A percentile compares a stretch with the other conserved stretches of the same genome.
Evolutionary conservation across 2,888 invertebrate species (phyloP).

Genomic region (Empis stercorea): DNA sequence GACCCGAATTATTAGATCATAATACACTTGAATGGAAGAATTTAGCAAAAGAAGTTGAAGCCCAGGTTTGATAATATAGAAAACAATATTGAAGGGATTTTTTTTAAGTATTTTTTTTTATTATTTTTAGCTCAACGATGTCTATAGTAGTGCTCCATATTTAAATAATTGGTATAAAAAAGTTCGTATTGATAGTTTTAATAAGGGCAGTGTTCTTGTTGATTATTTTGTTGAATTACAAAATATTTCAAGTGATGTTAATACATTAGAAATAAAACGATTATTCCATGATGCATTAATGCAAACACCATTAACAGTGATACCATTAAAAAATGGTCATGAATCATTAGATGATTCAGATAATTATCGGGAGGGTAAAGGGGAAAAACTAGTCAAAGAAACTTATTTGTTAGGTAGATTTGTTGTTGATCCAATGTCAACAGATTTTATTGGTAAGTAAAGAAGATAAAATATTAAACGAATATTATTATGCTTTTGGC

Average conservation of each 20-base stretch:
- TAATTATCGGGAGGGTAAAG: constrained; percentile 20
- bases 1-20: constrained; percentile 72
- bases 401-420: constrained; percentile 55
- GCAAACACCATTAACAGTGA: constrained; percentile 27
- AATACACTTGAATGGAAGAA: constrained; percentile 79
- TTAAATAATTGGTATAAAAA: constrained; percentile 73
- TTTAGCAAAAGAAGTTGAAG: constrained; percentile 65
- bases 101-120: background rate
- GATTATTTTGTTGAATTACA: constrained; percentile 78
- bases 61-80: constrained; percentile 45
- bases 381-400: constrained; percentile 46
- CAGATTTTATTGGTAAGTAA: constrained; percentile 71
- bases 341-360: constrained; percentile 31
- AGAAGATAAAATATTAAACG: no score
- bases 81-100: background rate
- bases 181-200: constrained; percentile 77
- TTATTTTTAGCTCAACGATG: constrained; percentile 60
- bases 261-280: constrained; percentile 58
- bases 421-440: constrained; percentile 71
- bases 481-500: no score
- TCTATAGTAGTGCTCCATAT: constrained; percentile 61
- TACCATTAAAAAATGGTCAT: constrained; percentile 34
- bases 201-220: constrained; percentile 74
- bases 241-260: constrained; percentile 53
- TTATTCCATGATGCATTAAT: constrained; percentile 49